Conservation (phyloP, 2,888 invertebrate genomes). For the Tethea ocularis region DNA sequence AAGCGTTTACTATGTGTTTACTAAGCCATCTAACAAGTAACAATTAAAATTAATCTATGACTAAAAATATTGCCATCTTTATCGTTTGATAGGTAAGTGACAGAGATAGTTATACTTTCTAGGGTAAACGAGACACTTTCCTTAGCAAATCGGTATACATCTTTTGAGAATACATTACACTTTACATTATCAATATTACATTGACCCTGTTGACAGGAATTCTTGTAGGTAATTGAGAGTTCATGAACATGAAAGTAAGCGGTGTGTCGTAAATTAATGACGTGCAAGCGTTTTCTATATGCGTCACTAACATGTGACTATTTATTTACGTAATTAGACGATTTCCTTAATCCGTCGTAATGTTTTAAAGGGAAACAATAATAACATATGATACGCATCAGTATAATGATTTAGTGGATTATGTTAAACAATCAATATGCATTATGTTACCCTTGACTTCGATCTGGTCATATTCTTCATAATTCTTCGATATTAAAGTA, state of each 20-base stretch:
- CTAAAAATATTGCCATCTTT: too few relatives aligned
- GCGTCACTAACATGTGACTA: not conserved
- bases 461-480: not conserved
- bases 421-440: not conserved
- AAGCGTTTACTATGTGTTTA: too few relatives aligned
- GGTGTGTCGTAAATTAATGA: not conserved
- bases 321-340: not conserved
- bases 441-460: not conserved
- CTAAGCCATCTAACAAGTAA: too few relatives aligned
- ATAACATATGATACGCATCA: too few relatives aligned
- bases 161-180: not conserved
- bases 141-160: not conserved
- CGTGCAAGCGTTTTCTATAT: not conserved
- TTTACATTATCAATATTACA: not conserved
- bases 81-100: too few relatives aligned
- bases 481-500: not conserved
- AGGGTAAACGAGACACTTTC: too few relatives aligned
- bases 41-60: too few relatives aligned
- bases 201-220: constrained; percentile 5
- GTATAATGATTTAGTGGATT: not conserved
- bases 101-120: not conserved
- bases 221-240: not conserved
- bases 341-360: not conserved
- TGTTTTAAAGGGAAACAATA: not conserved
- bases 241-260: constrained; percentile 1